These are phyloP conservation scores for Cyanoramphus novaezelandiae DNA, from an alignment of 2,113 vertebrate species.

Conservation along the genomic window DNA sequence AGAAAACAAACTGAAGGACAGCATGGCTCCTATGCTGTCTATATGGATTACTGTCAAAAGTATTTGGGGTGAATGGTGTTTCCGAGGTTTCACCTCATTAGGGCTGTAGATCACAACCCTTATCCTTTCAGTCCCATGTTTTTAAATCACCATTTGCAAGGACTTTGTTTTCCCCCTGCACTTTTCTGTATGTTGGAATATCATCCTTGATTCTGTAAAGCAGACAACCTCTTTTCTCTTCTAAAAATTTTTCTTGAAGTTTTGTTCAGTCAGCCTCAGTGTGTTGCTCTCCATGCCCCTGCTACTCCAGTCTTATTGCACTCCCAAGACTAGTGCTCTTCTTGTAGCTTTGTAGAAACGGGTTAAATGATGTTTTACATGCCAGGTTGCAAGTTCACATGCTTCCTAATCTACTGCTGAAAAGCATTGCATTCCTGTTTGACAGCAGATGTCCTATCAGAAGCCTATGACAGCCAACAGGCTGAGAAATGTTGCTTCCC, in stretches of 20 bases:
- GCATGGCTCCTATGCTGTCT: fast-evolving
- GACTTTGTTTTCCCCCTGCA: not conserved
- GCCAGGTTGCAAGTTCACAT: not conserved
- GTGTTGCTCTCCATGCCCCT: not conserved
- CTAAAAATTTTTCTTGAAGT: not conserved
- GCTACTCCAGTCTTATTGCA: not conserved
- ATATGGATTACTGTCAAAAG: not conserved
- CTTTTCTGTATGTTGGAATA: not conserved
- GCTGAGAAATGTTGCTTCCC: not conserved
- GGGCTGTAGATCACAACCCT: not conserved
- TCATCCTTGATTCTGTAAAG: not conserved
- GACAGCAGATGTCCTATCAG: not conserved
- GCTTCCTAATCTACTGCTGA: not conserved
- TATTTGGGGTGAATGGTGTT: not conserved
- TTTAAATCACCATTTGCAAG: not conserved
- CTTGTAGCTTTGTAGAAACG: not conserved
- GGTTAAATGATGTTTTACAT: not conserved
- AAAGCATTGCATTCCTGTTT: not conserved
- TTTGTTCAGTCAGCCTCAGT: not conserved
- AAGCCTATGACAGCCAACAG: not conserved
- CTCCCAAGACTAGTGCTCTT: not conserved
- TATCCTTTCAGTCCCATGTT: not conserved
- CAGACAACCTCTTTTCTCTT: not conserved
- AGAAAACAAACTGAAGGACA: not conserved
- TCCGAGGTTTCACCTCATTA: not conserved